These are phyloP conservation scores for Probosciger aterrimus DNA, from an alignment of 2,113 vertebrate genomes.

Conservation along the genomic window DNA sequence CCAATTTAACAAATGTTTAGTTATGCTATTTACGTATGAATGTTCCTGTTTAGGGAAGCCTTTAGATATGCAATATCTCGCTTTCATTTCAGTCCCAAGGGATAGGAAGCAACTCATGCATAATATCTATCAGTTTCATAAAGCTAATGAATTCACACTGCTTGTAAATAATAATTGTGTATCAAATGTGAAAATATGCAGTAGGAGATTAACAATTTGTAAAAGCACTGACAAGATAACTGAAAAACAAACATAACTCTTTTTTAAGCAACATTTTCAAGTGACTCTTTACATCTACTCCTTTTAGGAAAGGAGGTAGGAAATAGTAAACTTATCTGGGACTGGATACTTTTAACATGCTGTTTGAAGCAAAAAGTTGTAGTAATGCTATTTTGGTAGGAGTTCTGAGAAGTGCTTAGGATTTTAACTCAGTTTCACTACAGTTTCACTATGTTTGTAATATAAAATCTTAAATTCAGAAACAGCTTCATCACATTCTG, in stretches of 20 bases:
- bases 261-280: slow-evolving; percentile 61
- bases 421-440: slow-evolving; percentile 23
- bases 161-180: slow-evolving; percentile 56
- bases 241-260: slow-evolving; percentile 55
- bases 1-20: slow-evolving; percentile 51
- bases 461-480: not conserved
- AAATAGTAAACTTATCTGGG: slow-evolving; percentile 5
- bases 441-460: not conserved
- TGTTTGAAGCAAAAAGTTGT: not conserved
- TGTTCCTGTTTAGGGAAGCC: slow-evolving; percentile 19
- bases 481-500: not conserved
- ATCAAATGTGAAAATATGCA: slow-evolving; percentile 43
- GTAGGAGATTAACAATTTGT: slow-evolving; percentile 53
- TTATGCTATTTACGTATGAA: slow-evolving; percentile 48
- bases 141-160: slow-evolving; percentile 43
- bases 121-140: slow-evolving; percentile 49
- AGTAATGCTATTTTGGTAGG: slow-evolving; percentile 29
- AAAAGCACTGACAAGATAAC: slow-evolving; percentile 17
- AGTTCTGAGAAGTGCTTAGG: slow-evolving; percentile 1
- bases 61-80: slow-evolving; percentile 30
- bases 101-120: slow-evolving; percentile 2
- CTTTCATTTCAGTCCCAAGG: slow-evolving; percentile 22
- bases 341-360: not conserved
- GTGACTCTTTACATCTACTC: not conserved
- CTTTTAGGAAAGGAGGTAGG: not conserved